These are phyloP conservation scores for Matsumyia berberina DNA, from an alignment of 2,888 invertebrate species.

Conservation along the genomic window DNA sequence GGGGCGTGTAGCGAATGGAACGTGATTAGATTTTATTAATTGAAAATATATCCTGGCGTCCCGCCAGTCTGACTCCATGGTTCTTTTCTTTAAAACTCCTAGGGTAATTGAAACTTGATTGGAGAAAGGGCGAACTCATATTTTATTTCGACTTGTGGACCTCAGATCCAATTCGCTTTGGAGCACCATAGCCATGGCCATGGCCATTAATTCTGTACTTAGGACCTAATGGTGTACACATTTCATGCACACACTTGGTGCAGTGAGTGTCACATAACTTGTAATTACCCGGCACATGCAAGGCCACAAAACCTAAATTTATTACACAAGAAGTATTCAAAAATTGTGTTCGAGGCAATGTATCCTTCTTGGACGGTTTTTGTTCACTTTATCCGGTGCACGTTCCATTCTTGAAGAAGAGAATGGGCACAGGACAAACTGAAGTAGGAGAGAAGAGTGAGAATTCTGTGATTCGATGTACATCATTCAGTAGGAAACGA, in stretches of 20 bases:
- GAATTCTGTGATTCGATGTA: too few species aligned
- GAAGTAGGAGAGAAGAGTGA: too few species aligned
- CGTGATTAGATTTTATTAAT: conserved; percentile 47
- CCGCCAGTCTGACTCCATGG: neutral
- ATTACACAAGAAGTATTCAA: neutral
- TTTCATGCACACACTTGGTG: conserved; percentile 2
- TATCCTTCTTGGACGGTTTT: too few species aligned
- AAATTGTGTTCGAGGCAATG: neutral
- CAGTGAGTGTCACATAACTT: conserved; percentile 45
- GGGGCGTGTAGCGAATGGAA: conserved; percentile 20
- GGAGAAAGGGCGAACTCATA: neutral
- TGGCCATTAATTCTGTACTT: neutral
- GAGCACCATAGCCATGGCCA: too few species aligned
- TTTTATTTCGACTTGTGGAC: neutral
- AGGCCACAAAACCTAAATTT: conserved; percentile 25
- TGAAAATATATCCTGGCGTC: neutral
- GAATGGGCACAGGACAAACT: too few species aligned
- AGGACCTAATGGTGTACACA: neutral
- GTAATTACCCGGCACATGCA: conserved; percentile 22
- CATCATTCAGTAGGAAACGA: too few species aligned
- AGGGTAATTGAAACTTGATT: neutral
- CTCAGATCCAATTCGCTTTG: neutral
- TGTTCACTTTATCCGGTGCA: too few species aligned
- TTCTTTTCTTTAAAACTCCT: too few species aligned
- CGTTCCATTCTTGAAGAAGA: too few species aligned